Conservation (phyloP, 2,888 invertebrate species). For the Bombylius discolor region DNA sequence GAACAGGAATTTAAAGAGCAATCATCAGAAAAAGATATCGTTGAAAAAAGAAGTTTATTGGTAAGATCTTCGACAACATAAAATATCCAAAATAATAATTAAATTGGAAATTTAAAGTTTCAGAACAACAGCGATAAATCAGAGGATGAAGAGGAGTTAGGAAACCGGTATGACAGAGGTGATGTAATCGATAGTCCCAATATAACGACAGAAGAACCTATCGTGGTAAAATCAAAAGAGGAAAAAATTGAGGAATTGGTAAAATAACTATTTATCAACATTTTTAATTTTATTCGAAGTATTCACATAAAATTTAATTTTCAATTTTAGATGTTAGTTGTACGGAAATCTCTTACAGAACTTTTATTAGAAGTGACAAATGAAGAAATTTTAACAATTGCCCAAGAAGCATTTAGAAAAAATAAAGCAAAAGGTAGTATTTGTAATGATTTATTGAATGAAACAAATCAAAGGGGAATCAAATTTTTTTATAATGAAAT, state of each 20-base stretch:
- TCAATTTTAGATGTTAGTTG: slow-evolving; percentile 61
- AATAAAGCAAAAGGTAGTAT: slow-evolving; percentile 69
- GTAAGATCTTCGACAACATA: background rate
- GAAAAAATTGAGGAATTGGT: slow-evolving; percentile 59
- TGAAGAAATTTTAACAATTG: slow-evolving; percentile 71
- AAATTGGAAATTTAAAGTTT: slow-evolving; percentile 9
- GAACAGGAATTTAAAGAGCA: background rate
- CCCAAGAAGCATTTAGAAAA: slow-evolving; percentile 73
- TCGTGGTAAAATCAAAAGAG: slow-evolving; percentile 41
- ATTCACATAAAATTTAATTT: background rate
- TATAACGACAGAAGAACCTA: background rate
- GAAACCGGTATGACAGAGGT: slow-evolving; percentile 8
- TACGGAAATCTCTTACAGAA: slow-evolving; percentile 81
- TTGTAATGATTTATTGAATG: slow-evolving; percentile 16
- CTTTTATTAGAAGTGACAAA: slow-evolving; percentile 88
- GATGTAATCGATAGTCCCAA: slow-evolving; percentile 20
- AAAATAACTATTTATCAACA: slow-evolving; percentile 19
- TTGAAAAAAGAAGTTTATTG: background rate
- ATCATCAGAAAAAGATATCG: background rate
- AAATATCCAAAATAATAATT: background rate
- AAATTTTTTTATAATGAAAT: background rate
- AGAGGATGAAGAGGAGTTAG: slow-evolving; percentile 6
- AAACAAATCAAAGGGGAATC: background rate
- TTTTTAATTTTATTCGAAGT: background rate
- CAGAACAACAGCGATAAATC: slow-evolving; percentile 15